A percentile compares a stretch with the other conserved stretches of the same genome.
Evolutionary conservation across 1,140 invertebrate species (phyloP).

Genomic region (Oppia nitens): DNA sequence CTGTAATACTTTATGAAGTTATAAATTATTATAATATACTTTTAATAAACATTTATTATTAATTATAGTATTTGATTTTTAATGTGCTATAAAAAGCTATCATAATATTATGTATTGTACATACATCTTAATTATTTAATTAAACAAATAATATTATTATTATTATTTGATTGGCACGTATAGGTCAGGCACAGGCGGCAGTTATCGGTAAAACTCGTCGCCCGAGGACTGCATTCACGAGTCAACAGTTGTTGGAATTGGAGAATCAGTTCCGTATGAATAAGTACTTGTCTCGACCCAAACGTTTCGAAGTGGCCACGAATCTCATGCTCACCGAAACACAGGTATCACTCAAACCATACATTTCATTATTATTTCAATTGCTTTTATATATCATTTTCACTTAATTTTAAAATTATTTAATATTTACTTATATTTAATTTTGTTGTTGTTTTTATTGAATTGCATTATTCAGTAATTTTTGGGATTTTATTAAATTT

Average conservation of each 20-base stretch:
- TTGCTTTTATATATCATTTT: not conserved
- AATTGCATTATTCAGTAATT: not conserved
- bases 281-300: slow-evolving; percentile 94
- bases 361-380: not conserved
- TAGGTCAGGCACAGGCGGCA: slow-evolving; percentile 48
- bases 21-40: no score
- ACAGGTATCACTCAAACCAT: slow-evolving; percentile 60
- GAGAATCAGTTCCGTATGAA: slow-evolving; percentile 97
- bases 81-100: no score
- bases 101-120: no score
- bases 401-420: not conserved
- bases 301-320: slow-evolving; percentile 95
- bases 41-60: no score
- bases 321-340: slow-evolving; percentile 95
- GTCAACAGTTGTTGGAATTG: slow-evolving; percentile 88
- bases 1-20: no score
- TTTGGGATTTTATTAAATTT: not conserved
- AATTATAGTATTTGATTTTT: no score
- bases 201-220: slow-evolving; percentile 83
- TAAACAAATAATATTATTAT: slow-evolving; percentile 1
- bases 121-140: no score
- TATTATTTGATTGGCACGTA: slow-evolving; percentile 20
- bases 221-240: slow-evolving; percentile 92
- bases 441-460: no score
- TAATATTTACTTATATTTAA: not conserved